phyloP scores from a whole-genome alignment of 30 jellyfish, hydroid and myxozoan species.

The Aurelia aurita complex sp. Pacific region DNA sequence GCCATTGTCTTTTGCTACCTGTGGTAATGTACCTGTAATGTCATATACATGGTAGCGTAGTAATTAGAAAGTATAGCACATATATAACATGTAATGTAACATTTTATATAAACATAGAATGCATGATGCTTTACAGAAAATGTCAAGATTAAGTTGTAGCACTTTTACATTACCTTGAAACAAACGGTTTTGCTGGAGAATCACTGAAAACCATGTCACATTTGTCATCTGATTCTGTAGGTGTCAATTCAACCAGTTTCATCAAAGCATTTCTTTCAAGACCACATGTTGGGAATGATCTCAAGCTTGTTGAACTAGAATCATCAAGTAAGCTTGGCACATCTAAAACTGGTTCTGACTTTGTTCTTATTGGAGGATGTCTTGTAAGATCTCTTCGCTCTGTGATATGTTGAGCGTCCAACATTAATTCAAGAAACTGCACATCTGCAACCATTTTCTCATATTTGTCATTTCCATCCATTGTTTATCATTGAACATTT shows the following conservation, averaged over 20 bases:
- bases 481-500: not conserved
- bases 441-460: conserved; percentile 8
- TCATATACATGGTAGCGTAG: no score
- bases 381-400: not conserved
- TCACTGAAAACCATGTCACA: no score
- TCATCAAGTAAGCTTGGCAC: conserved; percentile 1
- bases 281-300: not conserved
- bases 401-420: conserved; percentile 1
- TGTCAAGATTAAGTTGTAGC: no score
- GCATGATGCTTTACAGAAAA: no score
- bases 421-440: conserved; percentile 10
- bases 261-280: not conserved
- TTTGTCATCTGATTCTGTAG: not conserved
- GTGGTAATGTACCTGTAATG: no score
- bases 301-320: conserved; percentile 1
- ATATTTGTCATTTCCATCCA: not conserved
- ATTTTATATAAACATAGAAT: no score
- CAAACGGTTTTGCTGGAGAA: no score
- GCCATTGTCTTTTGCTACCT: no score
- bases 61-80: no score
- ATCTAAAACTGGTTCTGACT: conserved; percentile 10
- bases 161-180: no score
- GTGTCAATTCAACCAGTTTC: not conserved
- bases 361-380: conserved; percentile 16
- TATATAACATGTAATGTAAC: no score